Percentiles rank a stretch among this genome's conserved stretches.
Conservation (phyloP, 2,113 vertebrate genomes). For the Mesembrinibis cayennensis region DNA sequence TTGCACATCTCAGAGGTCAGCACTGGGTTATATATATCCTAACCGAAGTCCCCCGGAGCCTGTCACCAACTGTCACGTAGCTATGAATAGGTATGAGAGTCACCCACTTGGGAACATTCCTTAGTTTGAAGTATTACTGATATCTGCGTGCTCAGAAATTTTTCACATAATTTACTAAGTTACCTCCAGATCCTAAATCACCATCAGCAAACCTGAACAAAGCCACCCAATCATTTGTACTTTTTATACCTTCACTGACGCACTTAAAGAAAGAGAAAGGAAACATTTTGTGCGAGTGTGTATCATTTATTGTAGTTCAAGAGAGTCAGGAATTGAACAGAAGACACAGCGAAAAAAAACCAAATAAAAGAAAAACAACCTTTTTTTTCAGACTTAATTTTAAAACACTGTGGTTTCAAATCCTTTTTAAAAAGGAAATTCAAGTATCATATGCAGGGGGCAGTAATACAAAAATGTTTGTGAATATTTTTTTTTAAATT, state of each 20-base stretch:
- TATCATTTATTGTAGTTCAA: slow-evolving; percentile 95
- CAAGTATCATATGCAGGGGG: slow-evolving; percentile 77
- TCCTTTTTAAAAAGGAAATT: slow-evolving; percentile 79
- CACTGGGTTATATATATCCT: not conserved
- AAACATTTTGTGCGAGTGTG: slow-evolving; percentile 75
- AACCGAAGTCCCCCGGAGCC: not conserved
- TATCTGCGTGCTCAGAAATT: not conserved
- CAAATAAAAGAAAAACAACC: slow-evolving; percentile 54
- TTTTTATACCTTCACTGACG: not conserved
- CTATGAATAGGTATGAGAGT: not conserved
- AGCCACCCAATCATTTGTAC: not conserved
- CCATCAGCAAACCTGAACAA: not conserved
- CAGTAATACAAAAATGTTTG: slow-evolving; percentile 76
- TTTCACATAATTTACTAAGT: not conserved
- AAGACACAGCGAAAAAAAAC: slow-evolving; percentile 70
- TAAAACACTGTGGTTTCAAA: slow-evolving; percentile 81
- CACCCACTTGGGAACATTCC: not conserved
- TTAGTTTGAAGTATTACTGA: not conserved
- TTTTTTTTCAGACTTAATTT: slow-evolving; percentile 69
- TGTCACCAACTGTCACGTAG: not conserved
- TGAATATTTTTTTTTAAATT: not conserved
- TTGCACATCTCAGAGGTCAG: not conserved
- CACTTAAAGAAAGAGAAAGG: not conserved
- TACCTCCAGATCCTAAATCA: not conserved
- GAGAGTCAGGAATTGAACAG: slow-evolving; percentile 84